phyloP scores from a whole-genome alignment of 2,797 vertebrate species.

The Parauchenoglanis punctatus region DNA sequence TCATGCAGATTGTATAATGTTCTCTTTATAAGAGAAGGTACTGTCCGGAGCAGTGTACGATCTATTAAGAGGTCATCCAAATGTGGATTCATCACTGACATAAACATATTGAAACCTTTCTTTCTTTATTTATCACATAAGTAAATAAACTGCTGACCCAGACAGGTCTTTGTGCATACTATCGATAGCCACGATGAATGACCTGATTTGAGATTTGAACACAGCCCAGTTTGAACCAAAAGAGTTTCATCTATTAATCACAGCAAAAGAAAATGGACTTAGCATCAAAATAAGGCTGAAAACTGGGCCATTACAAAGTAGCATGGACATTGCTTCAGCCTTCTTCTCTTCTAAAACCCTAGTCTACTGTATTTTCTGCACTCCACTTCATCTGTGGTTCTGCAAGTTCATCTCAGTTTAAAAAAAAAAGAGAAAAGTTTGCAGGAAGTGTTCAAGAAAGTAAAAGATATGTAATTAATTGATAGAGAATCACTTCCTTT shows the following conservation, averaged over 20 bases:
- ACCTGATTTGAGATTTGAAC: constrained; percentile 68
- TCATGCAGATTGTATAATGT: neutral
- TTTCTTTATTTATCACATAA: constrained; percentile 69
- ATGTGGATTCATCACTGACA: constrained; percentile 74
- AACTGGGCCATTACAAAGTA: constrained; percentile 33
- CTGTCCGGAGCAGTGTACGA: neutral
- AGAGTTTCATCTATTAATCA: constrained; percentile 76
- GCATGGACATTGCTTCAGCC: constrained; percentile 9
- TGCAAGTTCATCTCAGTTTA: neutral
- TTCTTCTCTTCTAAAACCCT: constrained; percentile 1
- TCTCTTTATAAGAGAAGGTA: neutral
- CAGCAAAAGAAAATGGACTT: constrained; percentile 62
- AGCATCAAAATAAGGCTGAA: constrained; percentile 29
- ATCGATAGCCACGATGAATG: constrained; percentile 74
- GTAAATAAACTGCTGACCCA: constrained; percentile 75
- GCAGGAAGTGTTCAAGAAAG: constrained; percentile 21
- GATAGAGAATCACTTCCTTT: constrained; percentile 25
- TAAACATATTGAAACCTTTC: constrained; percentile 64
- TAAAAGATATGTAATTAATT: constrained; percentile 34
- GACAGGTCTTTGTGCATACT: constrained; percentile 64
- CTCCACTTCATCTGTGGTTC: neutral
- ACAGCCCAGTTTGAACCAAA: constrained; percentile 70
- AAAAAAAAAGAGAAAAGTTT: constrained; percentile 24
- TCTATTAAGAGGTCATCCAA: neutral
- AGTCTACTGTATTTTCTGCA: neutral